phyloP scores from a whole-genome alignment of 2,797 vertebrate genomes.

The Gallinago nigripennis region DNA sequence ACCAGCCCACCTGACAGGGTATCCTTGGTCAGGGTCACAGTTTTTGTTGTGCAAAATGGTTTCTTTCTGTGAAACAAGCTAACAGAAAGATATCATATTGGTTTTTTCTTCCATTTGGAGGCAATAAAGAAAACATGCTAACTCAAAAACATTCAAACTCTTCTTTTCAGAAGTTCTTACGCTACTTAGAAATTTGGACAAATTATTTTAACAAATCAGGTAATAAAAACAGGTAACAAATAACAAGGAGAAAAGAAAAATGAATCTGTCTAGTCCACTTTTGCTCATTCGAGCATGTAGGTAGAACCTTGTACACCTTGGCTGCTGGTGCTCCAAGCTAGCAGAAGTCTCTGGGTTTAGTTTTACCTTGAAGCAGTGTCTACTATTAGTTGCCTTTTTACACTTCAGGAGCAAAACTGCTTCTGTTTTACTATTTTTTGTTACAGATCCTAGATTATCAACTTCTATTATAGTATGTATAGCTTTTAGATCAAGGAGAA shows the following conservation, averaged over 20 bases:
- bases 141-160: background rate
- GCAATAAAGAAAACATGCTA: background rate
- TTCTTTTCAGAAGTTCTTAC: background rate
- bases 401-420: background rate
- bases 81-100: background rate
- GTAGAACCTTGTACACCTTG: background rate
- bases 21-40: background rate
- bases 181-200: background rate
- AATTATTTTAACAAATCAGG: background rate
- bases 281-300: background rate
- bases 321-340: background rate
- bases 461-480: accelerated
- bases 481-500: background rate
- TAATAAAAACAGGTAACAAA: background rate
- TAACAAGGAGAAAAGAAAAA: background rate
- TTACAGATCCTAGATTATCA: background rate
- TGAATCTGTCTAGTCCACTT: background rate
- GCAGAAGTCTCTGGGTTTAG: background rate
- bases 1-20: background rate
- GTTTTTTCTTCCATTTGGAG: background rate
- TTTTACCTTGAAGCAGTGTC: background rate
- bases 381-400: background rate
- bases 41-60: background rate
- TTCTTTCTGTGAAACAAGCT: background rate
- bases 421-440: background rate